Conservation (phyloP, 1,140 invertebrate species). For the Mizuhopecten yessoensis region DNA sequence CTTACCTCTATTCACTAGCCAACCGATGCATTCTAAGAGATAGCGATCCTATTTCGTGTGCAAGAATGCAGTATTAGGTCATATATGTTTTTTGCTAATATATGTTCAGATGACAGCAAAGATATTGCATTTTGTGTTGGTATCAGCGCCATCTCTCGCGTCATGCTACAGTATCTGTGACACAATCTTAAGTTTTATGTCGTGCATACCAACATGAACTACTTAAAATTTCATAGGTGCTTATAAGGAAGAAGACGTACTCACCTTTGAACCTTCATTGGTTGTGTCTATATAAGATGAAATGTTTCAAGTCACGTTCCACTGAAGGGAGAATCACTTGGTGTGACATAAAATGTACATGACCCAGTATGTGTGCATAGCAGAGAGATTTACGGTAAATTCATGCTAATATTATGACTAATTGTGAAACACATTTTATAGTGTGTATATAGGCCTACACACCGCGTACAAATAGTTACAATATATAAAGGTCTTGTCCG, state of each 20-base stretch:
- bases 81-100: too few relatives aligned
- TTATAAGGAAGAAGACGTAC: not conserved
- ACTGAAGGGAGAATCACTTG: not conserved
- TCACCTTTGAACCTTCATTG: not conserved
- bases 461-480: not conserved
- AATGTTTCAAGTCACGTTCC: constrained; percentile 1
- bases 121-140: not conserved
- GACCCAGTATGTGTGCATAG: not conserved
- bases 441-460: constrained; percentile 15
- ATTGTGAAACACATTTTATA: constrained; percentile 9
- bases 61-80: too few relatives aligned
- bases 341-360: not conserved
- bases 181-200: not conserved
- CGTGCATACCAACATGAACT: not conserved
- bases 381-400: not conserved
- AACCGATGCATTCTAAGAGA: too few relatives aligned
- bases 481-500: not conserved
- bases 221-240: not conserved
- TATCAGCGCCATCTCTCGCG: not conserved
- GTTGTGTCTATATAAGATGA: not conserved
- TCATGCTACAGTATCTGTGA: not conserved
- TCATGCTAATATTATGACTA: constrained; percentile 35
- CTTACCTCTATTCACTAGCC: too few relatives aligned
- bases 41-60: too few relatives aligned
- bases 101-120: not conserved